phyloP scores from a whole-genome alignment of 2,888 invertebrate species.

The Leucophenga montana region DNA sequence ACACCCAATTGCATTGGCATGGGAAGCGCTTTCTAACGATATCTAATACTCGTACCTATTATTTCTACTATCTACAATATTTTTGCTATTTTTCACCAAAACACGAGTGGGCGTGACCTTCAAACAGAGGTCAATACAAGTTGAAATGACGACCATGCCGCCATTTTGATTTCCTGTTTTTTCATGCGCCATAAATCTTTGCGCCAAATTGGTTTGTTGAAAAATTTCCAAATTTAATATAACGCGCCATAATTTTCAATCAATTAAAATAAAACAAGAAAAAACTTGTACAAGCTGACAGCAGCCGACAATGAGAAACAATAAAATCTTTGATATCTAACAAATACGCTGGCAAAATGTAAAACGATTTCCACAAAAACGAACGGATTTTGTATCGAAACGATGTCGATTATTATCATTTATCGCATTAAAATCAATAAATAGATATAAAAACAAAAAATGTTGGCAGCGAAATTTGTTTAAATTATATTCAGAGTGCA shows the following conservation, averaged over 20 bases:
- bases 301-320: conserved; percentile 47
- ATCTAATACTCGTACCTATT: background rate
- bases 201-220: conserved; percentile 7
- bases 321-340: conserved; percentile 44
- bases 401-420: too few relatives aligned
- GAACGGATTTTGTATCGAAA: conserved; percentile 56
- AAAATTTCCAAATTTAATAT: conserved; percentile 29
- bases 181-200: conserved; percentile 13
- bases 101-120: conserved; percentile 16
- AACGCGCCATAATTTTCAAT: conserved; percentile 59
- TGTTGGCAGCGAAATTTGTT: conserved; percentile 18
- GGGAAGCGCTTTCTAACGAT: conserved; percentile 5
- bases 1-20: conserved; percentile 2
- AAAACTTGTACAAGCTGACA: conserved; percentile 65
- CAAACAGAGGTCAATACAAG: background rate
- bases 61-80: too few relatives aligned
- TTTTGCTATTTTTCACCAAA: background rate
- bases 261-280: conserved; percentile 58
- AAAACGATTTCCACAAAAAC: background rate
- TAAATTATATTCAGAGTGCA: conserved; percentile 37
- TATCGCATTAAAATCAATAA: conserved; percentile 25
- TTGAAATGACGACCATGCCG: too few relatives aligned
- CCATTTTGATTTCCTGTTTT: conserved; percentile 11
- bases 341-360: background rate
- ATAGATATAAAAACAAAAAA: conserved; percentile 28